Evolutionary conservation across 2,797 vertebrate species (phyloP).

Genomic region (Rhynchotus rufescens): DNA sequence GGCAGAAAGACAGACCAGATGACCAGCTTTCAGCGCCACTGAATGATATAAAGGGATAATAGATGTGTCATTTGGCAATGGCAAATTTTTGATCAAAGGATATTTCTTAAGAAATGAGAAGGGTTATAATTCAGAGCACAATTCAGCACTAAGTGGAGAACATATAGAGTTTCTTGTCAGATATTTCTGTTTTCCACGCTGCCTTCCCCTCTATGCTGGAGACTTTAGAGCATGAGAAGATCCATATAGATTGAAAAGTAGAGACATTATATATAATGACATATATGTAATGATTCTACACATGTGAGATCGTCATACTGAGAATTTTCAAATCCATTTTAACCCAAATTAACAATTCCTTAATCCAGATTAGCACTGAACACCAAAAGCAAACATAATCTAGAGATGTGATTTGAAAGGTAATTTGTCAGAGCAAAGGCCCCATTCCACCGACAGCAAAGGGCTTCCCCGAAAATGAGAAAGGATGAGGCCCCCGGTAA

Average conservation of each 20-base stretch:
- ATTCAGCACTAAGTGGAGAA: not conserved
- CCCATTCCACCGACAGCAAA: not conserved
- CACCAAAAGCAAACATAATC: not conserved
- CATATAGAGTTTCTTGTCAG: not conserved
- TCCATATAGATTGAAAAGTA: not conserved
- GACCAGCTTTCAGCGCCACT: not conserved
- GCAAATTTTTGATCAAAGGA: not conserved
- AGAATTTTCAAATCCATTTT: not conserved
- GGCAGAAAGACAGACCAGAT: not conserved
- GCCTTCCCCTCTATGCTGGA: not conserved
- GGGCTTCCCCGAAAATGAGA: not conserved
- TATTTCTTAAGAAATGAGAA: not conserved
- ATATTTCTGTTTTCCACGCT: not conserved
- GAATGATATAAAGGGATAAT: not conserved
- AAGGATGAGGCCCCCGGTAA: conserved; percentile 57
- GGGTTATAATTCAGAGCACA: not conserved
- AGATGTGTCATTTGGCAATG: not conserved
- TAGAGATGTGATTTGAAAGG: not conserved
- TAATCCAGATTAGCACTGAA: conserved; percentile 10
- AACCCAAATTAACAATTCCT: not conserved
- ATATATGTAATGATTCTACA: not conserved
- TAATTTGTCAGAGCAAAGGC: conserved; percentile 15
- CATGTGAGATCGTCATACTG: not conserved
- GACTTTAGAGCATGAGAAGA: not conserved
- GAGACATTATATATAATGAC: rapidly evolving